Evolutionary conservation across 2,113 vertebrate genomes (phyloP).

Genomic region (Mormyrus iriodes): DNA sequence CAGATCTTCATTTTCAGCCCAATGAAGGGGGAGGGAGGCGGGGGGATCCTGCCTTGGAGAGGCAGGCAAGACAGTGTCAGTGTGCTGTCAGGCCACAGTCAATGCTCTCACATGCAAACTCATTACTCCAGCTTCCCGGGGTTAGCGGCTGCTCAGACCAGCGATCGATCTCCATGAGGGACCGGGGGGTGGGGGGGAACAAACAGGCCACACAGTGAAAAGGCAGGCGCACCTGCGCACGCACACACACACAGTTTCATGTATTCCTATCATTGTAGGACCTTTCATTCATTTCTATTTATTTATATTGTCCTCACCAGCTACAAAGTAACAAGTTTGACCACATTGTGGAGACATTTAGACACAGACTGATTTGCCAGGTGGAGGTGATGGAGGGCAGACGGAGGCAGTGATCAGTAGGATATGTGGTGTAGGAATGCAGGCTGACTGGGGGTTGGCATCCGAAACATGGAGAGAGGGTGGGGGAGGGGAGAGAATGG

Average conservation of each 20-base stretch:
- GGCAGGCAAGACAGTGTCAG: conserved; percentile 39
- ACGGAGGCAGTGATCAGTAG: background rate
- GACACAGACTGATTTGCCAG: background rate
- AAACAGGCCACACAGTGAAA: conserved; percentile 36
- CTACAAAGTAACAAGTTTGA: background rate
- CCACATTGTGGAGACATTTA: background rate
- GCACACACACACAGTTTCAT: background rate
- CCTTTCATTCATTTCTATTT: background rate
- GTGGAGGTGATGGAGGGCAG: background rate
- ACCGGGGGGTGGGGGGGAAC: conserved; percentile 45
- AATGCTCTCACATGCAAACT: conserved; percentile 58
- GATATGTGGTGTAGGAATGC: conserved; percentile 2
- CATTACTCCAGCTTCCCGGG: conserved; percentile 63
- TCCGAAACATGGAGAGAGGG: conserved; percentile 9
- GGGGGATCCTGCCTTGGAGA: background rate
- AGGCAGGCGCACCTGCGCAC: conserved; percentile 5
- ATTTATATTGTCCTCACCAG: background rate
- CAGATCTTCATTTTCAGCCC: conserved; percentile 1
- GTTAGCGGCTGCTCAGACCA: conserved; percentile 50
- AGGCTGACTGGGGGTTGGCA: conserved; percentile 11
- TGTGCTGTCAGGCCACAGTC: conserved; percentile 54
- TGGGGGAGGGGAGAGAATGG: background rate
- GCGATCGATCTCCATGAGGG: conserved; percentile 54
- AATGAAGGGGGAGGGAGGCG: background rate
- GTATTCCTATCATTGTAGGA: background rate